These are phyloP conservation scores for Holacanthella duospinosa DNA, from an alignment of 2,888 invertebrate species.

Conservation along the genomic window DNA sequence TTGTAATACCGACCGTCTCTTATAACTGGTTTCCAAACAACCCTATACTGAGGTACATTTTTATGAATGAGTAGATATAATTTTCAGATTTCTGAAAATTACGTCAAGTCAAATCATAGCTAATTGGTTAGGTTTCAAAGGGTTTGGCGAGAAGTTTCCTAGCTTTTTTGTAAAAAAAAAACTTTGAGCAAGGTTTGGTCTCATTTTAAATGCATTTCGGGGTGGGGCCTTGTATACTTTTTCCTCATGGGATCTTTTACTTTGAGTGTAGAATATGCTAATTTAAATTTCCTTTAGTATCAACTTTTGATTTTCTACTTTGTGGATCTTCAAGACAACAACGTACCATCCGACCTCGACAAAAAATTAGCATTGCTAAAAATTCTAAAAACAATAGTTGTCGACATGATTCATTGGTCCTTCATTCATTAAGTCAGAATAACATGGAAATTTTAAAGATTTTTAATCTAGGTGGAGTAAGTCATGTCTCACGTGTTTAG, in stretches of 20 bases:
- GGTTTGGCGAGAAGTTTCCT: too few relatives aligned
- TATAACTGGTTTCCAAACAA: too few relatives aligned
- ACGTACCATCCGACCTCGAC: neutral
- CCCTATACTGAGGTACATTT: too few relatives aligned
- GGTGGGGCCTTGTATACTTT: neutral
- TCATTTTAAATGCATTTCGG: neutral
- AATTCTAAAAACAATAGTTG: neutral
- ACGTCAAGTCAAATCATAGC: too few relatives aligned
- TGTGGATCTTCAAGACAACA: neutral
- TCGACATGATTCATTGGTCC: neutral
- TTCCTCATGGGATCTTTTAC: neutral
- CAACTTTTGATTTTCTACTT: neutral
- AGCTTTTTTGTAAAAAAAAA: neutral
- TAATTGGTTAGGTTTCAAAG: too few relatives aligned
- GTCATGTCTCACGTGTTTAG: too few relatives aligned
- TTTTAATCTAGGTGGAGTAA: neutral
- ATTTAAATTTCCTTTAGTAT: neutral
- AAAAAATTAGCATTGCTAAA: constrained; percentile 1
- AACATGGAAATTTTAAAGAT: neutral
- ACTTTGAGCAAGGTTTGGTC: neutral
- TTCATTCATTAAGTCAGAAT: neutral
- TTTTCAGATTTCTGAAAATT: too few relatives aligned
- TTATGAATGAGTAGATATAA: too few relatives aligned
- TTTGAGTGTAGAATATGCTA: neutral
- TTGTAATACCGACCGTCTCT: too few relatives aligned